Conservation (phyloP, 2,888 invertebrate genomes). For the Campoplex nolae region DNA sequence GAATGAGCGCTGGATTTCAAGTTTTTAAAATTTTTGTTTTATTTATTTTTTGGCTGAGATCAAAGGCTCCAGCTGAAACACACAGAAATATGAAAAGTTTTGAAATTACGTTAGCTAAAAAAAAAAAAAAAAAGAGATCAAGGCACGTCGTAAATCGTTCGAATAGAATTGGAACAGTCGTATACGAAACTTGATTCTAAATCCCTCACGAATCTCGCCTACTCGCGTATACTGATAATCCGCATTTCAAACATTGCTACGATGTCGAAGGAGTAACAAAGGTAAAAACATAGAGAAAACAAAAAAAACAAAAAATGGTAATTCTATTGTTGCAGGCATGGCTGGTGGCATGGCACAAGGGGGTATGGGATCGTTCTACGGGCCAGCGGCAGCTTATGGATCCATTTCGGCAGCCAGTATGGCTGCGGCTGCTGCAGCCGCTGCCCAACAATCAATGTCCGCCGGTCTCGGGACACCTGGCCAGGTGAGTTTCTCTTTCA, state of each 20-base stretch:
- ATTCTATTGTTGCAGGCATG: slow-evolving; percentile 87
- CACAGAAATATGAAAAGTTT: not conserved
- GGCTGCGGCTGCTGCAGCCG: slow-evolving; percentile 90
- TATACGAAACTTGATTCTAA: no score
- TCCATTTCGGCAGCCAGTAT: slow-evolving; percentile 90
- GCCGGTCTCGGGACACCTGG: slow-evolving; percentile 89
- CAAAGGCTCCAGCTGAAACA: not conserved
- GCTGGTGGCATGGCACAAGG: slow-evolving; percentile 90
- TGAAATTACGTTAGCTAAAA: no score
- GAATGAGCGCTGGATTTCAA: not conserved
- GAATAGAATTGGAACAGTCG: no score
- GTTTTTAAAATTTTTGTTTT: not conserved
- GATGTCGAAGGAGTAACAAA: not conserved
- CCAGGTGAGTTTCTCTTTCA: slow-evolving; percentile 86
- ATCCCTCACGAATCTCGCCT: not conserved
- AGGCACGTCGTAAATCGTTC: no score
- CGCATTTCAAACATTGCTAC: slow-evolving; percentile 16
- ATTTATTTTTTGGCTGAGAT: no score
- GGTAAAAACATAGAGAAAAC: not conserved
- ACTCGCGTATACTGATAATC: not conserved
- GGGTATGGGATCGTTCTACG: slow-evolving; percentile 89
- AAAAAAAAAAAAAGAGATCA: no score
- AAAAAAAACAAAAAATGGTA: not conserved
- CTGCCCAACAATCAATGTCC: slow-evolving; percentile 89
- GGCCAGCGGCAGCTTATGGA: slow-evolving; percentile 90